A percentile compares a stretch with the other conserved stretches of the same genome.
Conservation (phyloP, 2,797 vertebrate genomes). For the Salmo trutta region DNA sequence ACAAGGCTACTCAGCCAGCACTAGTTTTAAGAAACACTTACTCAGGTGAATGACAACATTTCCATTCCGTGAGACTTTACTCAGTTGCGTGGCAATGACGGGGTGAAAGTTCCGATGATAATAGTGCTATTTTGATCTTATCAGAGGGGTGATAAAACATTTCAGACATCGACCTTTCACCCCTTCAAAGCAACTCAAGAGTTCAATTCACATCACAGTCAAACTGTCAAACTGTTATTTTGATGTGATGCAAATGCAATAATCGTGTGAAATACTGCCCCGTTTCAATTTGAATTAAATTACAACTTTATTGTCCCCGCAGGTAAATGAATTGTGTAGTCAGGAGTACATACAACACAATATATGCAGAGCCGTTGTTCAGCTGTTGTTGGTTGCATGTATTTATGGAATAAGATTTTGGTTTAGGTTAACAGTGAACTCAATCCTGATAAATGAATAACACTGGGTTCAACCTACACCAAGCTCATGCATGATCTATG, state of each 20-base stretch:
- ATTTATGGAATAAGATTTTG: neutral
- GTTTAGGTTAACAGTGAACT: too few relatives aligned
- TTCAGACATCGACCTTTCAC: neutral
- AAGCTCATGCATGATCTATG: neutral
- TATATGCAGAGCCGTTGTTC: neutral
- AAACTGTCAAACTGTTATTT: neutral
- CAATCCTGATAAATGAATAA: too few relatives aligned
- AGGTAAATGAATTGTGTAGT: neutral
- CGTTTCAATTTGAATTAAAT: neutral
- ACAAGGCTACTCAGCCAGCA: neutral
- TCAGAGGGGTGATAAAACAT: neutral
- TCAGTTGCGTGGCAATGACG: neutral
- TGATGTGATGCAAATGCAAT: neutral
- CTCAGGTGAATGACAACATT: neutral
- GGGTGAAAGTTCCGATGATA: conserved; percentile 1
- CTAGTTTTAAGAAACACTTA: neutral
- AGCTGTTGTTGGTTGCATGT: neutral
- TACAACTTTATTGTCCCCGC: neutral
- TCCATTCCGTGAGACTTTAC: neutral
- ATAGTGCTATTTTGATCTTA: neutral
- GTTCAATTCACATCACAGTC: neutral
- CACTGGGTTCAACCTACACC: neutral
- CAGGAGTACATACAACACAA: neutral
- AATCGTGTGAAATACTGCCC: neutral
- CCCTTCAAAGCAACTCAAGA: neutral